Percentiles rank a stretch among this genome's conserved stretches.
Evolutionary conservation across 2,888 invertebrate genomes (phyloP).

Genomic region (Agrochola litura): DNA sequence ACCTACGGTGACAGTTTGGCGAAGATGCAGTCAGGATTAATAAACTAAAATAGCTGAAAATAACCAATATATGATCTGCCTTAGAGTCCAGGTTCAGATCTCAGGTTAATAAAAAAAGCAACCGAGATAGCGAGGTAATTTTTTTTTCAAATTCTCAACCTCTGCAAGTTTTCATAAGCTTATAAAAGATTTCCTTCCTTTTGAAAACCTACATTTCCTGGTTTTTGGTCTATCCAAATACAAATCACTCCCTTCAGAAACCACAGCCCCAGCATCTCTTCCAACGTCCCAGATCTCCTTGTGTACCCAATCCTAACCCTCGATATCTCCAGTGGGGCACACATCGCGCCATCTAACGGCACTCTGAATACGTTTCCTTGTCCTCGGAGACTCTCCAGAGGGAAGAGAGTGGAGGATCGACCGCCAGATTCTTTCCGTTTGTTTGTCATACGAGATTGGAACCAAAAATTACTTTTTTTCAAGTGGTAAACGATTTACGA

Average conservation of each 20-base stretch:
- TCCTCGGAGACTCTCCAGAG: slow-evolving; percentile 64
- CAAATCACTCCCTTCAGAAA: background rate
- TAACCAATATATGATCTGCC: background rate
- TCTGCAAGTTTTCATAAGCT: background rate
- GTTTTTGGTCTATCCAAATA: background rate
- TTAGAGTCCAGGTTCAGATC: background rate
- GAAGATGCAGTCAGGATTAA: background rate
- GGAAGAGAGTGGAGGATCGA: slow-evolving; percentile 55
- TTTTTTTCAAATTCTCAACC: background rate
- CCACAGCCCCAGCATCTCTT: background rate
- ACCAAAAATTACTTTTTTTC: slow-evolving; percentile 52
- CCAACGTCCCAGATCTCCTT: background rate
- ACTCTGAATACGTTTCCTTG: slow-evolving; percentile 71
- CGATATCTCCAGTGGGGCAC: slow-evolving; percentile 71
- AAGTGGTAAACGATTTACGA: slow-evolving; percentile 46
- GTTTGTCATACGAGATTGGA: slow-evolving; percentile 56
- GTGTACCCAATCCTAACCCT: slow-evolving; percentile 52
- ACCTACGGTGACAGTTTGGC: too few species aligned
- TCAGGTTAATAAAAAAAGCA: background rate
- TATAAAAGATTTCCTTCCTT: background rate
- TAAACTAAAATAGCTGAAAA: background rate
- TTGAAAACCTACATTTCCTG: background rate
- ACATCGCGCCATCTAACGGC: slow-evolving; percentile 65
- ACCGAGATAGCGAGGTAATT: background rate
- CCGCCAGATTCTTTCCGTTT: slow-evolving; percentile 55